Evolutionary conservation across 2,888 invertebrate genomes (phyloP).

Genomic region (Stenolophus ochropezus): DNA sequence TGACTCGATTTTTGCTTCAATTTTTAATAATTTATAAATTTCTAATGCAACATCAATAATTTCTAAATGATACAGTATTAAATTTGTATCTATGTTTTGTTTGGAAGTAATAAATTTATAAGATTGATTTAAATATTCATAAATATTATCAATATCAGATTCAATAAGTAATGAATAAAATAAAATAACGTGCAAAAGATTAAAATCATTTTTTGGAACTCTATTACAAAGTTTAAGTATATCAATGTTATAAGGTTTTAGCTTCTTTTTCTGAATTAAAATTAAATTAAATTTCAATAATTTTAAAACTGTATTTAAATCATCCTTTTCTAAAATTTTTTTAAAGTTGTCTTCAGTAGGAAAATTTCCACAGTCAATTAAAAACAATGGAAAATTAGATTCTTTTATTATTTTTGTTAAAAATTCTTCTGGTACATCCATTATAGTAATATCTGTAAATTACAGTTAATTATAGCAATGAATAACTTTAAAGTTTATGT

Average conservation of each 20-base stretch:
- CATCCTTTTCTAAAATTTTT: slow-evolving; percentile 31
- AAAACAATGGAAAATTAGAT: slow-evolving; percentile 15
- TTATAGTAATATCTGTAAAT: not conserved
- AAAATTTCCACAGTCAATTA: not conserved
- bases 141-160: not conserved
- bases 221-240: slow-evolving; percentile 9
- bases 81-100: slow-evolving; percentile 1
- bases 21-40: slow-evolving; percentile 15
- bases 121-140: slow-evolving; percentile 24
- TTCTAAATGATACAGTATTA: slow-evolving; percentile 35
- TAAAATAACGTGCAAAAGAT: slow-evolving; percentile 24
- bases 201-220: slow-evolving; percentile 26
- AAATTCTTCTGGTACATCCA: slow-evolving; percentile 43
- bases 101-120: slow-evolving; percentile 18
- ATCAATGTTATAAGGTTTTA: not conserved
- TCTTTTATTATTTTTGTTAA: slow-evolving; percentile 1
- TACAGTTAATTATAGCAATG: not conserved
- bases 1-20: not conserved
- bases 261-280: slow-evolving; percentile 28
- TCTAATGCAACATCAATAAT: slow-evolving; percentile 42
- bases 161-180: slow-evolving; percentile 48
- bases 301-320: slow-evolving; percentile 28
- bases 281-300: slow-evolving; percentile 49
- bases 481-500: not conserved
- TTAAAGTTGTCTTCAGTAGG: not conserved